Percentiles rank a stretch among this genome's conserved stretches.
These are phyloP conservation scores for Drusus annulatus DNA, from an alignment of 1,140 invertebrate species.

Conservation along the genomic window DNA sequence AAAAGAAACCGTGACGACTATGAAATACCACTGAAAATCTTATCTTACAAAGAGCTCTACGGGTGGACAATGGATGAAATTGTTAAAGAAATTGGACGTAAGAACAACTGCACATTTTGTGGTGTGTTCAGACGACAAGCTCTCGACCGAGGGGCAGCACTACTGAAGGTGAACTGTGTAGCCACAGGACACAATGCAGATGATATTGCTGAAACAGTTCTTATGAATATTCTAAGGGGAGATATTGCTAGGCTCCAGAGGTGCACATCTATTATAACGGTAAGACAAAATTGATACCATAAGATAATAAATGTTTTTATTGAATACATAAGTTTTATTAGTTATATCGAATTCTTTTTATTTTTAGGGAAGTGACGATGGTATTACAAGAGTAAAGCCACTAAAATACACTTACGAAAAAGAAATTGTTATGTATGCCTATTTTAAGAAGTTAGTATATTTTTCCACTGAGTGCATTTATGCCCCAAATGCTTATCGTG, in stretches of 20 bases:
- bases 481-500: constrained; percentile 98
- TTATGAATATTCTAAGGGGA: constrained; percentile 98
- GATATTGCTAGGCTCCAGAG: constrained; percentile 94
- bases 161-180: constrained; percentile 92
- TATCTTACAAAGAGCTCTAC: constrained; percentile 98
- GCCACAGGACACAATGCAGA: constrained; percentile 99
- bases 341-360: background rate
- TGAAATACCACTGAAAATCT: constrained; percentile 93
- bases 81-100: constrained; percentile 93
- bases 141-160: constrained; percentile 91
- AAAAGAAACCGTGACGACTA: constrained; percentile 96
- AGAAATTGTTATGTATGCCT: constrained; percentile 99
- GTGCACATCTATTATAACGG: constrained; percentile 92
- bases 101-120: constrained; percentile 99
- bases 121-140: constrained; percentile 97
- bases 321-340: background rate
- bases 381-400: constrained; percentile 95
- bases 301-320: background rate
- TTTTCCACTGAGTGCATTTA: constrained; percentile 99
- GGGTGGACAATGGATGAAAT: constrained; percentile 99
- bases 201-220: constrained; percentile 98
- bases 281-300: constrained; percentile 64
- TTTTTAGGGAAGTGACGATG: constrained; percentile 85
- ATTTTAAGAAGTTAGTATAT: constrained; percentile 97
- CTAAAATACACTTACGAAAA: constrained; percentile 99